These are phyloP conservation scores for Conopomorpha cramerella DNA, from an alignment of 1,140 invertebrate genomes.

Conservation along the genomic window DNA sequence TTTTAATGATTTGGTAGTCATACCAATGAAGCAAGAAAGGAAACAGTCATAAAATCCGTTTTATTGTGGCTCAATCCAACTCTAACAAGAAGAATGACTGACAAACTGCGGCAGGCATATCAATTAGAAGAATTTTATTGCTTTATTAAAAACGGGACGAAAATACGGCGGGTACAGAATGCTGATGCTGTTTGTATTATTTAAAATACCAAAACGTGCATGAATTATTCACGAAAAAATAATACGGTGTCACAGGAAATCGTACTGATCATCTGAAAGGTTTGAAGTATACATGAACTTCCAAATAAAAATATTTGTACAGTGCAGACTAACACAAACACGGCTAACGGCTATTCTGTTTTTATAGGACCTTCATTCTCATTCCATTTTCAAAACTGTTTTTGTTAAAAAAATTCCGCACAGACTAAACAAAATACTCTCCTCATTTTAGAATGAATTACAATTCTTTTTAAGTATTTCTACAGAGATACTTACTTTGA, in stretches of 20 bases:
- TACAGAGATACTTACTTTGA: no score
- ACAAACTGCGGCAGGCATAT: conserved; percentile 9
- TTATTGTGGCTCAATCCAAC: conserved; percentile 28
- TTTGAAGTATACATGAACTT: no score
- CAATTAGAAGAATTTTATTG: conserved; percentile 13
- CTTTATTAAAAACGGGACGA: not conserved
- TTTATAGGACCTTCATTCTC: no score
- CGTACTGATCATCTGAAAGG: no score
- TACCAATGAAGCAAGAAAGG: conserved; percentile 38
- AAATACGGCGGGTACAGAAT: not conserved
- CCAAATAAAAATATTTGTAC: no score
- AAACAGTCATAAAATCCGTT: conserved; percentile 44
- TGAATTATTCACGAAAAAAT: not conserved
- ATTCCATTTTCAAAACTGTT: no score
- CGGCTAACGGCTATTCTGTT: no score
- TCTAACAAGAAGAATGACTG: conserved; percentile 11
- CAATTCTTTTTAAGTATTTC: no score
- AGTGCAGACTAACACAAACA: no score
- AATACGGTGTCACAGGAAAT: not conserved
- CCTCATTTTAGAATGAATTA: no score
- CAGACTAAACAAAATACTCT: no score
- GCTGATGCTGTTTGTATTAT: not conserved
- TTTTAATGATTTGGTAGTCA: conserved; percentile 52
- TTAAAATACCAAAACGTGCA: not conserved
- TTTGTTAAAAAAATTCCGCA: no score